These are phyloP conservation scores for Apocrypta bakeri DNA, from an alignment of 1,140 invertebrate species.

Conservation along the genomic window DNA sequence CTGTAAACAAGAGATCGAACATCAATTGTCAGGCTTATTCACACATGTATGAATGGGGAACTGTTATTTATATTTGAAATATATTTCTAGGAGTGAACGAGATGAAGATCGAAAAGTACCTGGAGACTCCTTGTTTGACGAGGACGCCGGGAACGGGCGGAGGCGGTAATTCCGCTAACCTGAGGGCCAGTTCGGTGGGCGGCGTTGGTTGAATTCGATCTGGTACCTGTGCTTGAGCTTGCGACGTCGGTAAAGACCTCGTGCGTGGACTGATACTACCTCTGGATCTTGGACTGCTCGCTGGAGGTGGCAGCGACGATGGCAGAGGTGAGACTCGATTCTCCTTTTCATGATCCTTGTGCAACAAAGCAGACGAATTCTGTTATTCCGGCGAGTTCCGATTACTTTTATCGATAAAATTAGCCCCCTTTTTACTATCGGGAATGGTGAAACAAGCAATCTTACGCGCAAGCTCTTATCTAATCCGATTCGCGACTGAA, in stretches of 20 bases:
- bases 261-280: constrained; percentile 69
- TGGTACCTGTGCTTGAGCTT: constrained; percentile 52
- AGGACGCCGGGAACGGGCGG: constrained; percentile 81
- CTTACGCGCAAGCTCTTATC: no score
- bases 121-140: constrained; percentile 79
- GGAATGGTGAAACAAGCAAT: no score
- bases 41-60: no score
- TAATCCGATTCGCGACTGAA: no score
- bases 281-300: constrained; percentile 68
- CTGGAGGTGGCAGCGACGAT: constrained; percentile 65
- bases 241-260: constrained; percentile 61
- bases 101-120: constrained; percentile 50
- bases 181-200: constrained; percentile 78
- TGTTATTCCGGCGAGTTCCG: no score
- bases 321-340: constrained; percentile 69
- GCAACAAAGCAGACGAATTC: not conserved
- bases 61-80: no score
- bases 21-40: not conserved
- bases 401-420: no score
- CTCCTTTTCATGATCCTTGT: constrained; percentile 63
- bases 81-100: not conserved
- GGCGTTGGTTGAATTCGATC: constrained; percentile 61
- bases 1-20: constrained; percentile 82
- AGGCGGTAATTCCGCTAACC: constrained; percentile 79
- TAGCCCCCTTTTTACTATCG: no score